These are phyloP conservation scores for Oreortyx pictus DNA, from an alignment of 2,797 vertebrate genomes.

Conservation along the genomic window DNA sequence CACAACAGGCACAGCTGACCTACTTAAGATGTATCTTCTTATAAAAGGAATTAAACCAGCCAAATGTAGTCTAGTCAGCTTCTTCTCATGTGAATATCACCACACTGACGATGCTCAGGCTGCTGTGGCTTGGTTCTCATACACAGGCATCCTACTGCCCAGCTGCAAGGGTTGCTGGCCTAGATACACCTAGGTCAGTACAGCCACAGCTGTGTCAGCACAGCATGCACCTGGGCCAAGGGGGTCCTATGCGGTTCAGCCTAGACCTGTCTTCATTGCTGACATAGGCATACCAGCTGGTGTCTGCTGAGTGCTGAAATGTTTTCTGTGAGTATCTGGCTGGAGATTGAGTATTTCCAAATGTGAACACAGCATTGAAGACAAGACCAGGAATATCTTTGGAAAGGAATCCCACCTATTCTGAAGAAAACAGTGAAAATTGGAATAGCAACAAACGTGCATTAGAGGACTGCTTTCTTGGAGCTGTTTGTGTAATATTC, in stretches of 20 bases:
- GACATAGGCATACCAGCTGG: neutral
- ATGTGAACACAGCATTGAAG: neutral
- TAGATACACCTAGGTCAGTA: fast-evolving
- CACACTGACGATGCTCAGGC: neutral
- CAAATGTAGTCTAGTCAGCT: neutral
- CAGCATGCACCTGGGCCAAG: neutral
- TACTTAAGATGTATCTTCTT: neutral
- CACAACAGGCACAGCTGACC: neutral
- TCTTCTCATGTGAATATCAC: neutral
- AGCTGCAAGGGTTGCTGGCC: neutral
- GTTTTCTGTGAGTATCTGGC: neutral
- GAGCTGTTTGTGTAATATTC: neutral
- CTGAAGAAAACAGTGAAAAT: neutral
- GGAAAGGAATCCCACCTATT: neutral
- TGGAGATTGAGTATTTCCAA: neutral
- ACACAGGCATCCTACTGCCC: fast-evolving
- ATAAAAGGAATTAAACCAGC: neutral
- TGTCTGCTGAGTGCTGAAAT: neutral
- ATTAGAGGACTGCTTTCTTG: neutral
- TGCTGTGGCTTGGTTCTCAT: neutral
- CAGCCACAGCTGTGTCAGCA: neutral
- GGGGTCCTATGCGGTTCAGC: neutral
- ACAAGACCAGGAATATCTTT: neutral
- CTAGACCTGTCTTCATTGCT: neutral
- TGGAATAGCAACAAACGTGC: neutral